A percentile compares a stretch with the other conserved stretches of the same genome.
phyloP scores from a whole-genome alignment of 2,113 vertebrate genomes.

The Coregonus clupeaformis region DNA sequence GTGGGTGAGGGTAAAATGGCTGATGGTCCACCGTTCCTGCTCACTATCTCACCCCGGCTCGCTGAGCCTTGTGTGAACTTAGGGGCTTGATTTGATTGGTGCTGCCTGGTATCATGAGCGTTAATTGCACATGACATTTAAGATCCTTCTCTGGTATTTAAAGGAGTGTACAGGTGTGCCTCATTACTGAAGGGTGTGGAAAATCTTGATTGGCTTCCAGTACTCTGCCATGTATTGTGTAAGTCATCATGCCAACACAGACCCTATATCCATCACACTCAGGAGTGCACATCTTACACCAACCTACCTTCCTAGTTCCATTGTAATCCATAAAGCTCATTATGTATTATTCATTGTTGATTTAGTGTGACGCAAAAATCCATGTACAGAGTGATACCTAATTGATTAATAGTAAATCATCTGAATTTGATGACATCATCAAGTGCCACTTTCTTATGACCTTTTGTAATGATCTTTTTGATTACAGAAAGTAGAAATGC shows the following conservation, averaged over 20 bases:
- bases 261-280: constrained; percentile 34
- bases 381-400: background rate
- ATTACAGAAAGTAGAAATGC: too few relatives aligned
- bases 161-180: constrained; percentile 81
- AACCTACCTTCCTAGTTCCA: background rate
- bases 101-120: constrained; percentile 79
- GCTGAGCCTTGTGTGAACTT: constrained; percentile 66
- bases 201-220: constrained; percentile 63
- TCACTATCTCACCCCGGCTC: constrained; percentile 47
- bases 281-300: constrained; percentile 40
- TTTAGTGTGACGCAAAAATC: background rate
- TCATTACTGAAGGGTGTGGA: constrained; percentile 72
- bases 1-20: constrained; percentile 44
- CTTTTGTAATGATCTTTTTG: too few relatives aligned
- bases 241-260: constrained; percentile 55
- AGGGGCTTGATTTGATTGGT: constrained; percentile 78
- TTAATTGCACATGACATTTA: constrained; percentile 86
- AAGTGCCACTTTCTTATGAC: too few relatives aligned
- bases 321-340: too few relatives aligned
- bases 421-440: constrained; percentile 27
- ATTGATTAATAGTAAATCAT: too few relatives aligned
- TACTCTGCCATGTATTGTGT: constrained; percentile 49
- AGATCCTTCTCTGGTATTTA: constrained; percentile 81
- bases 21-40: constrained; percentile 49
- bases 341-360: too few relatives aligned